Percentiles rank a stretch among this genome's conserved stretches.
Evolutionary conservation across 1,140 invertebrate genomes (phyloP).

Genomic region (Anthonomus grandis): DNA sequence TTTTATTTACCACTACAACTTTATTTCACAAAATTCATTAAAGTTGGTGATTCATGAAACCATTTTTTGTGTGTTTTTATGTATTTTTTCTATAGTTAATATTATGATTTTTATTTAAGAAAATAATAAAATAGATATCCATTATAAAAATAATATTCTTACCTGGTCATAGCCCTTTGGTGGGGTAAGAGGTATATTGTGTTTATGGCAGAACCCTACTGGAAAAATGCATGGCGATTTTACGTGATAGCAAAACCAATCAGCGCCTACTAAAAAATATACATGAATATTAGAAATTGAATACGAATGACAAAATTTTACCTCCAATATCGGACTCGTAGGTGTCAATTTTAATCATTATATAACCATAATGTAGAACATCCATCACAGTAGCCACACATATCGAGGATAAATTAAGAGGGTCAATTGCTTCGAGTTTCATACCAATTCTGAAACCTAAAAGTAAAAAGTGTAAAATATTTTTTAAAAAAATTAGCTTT

Average conservation of each 20-base stretch:
- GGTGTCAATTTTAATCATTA: conserved; percentile 94
- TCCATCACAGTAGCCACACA: conserved; percentile 94
- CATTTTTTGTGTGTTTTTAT: too few species aligned
- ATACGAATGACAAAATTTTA: not conserved
- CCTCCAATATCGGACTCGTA: conserved; percentile 76
- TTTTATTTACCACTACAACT: too few species aligned
- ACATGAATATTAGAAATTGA: not conserved
- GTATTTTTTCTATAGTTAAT: too few species aligned
- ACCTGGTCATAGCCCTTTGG: conserved; percentile 65
- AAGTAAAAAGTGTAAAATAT: conserved; percentile 9
- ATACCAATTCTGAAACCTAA: conserved; percentile 78
- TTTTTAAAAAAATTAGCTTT: not conserved
- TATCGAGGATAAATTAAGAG: conserved; percentile 88
- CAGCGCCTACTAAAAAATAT: conserved; percentile 54
- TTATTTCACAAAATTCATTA: too few species aligned
- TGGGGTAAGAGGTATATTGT: conserved; percentile 80
- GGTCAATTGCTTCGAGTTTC: conserved; percentile 97
- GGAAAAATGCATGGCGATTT: conserved; percentile 93
- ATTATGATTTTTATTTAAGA: too few species aligned
- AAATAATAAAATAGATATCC: conserved; percentile 2
- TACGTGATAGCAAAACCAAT: conserved; percentile 96
- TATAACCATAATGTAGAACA: conserved; percentile 85
- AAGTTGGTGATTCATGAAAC: too few species aligned
- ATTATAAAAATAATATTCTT: not conserved
- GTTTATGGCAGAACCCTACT: conserved; percentile 85